Base-by-base conservation (phyloP, 2,113 vertebrate species). In the Solea senegalensis region DNA sequence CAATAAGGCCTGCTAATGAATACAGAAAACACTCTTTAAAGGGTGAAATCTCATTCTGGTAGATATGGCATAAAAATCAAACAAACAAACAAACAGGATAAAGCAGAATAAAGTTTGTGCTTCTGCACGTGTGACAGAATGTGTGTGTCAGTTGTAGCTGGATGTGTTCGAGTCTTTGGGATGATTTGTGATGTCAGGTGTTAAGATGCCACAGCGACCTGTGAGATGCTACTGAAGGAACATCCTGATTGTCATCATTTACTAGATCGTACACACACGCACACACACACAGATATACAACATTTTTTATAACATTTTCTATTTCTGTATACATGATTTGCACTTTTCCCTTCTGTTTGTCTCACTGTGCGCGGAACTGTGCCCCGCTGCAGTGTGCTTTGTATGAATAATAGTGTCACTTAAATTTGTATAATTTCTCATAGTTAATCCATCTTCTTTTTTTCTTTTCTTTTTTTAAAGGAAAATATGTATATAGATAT, bases 241-340 rank as follows among this genome's bases (percentile, higher is more conserved):
- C 83, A 83, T 84, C 82, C 85, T 90, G 90, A 92, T 92, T 92
- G 90, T 92, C 90, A 84, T 80, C 65, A 80, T 69, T 65, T 81
- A 84, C 50, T 62, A 27, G 63, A 63, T 66, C 61, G 16, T 67
- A 75, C 61, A 72, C 65, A 82, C 44, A 11, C 44, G 44, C 21
- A 21, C 21, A 21, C 65, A 80, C 12, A 41, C 43, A 77, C 26
- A 78, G 45, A 51, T 53, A 75, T 52, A 65, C 70, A 83, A 70
- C 64, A 66, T 28, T 56, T 54, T 45, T 76, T 54, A 78, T 53
- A 84, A 74, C 16, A 43, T 44, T 5, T 14, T 48, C 4, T 41
- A 15, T 45, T 48, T 58, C 43, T 59, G 41, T 59, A 21, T 34
- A 73, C 54, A 52, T 16, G 14, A 3, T 71, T 69, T 66, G 41